These are phyloP conservation scores for Platichthys stellatus DNA, from an alignment of 2,113 vertebrate genomes.

Conservation along the genomic window DNA sequence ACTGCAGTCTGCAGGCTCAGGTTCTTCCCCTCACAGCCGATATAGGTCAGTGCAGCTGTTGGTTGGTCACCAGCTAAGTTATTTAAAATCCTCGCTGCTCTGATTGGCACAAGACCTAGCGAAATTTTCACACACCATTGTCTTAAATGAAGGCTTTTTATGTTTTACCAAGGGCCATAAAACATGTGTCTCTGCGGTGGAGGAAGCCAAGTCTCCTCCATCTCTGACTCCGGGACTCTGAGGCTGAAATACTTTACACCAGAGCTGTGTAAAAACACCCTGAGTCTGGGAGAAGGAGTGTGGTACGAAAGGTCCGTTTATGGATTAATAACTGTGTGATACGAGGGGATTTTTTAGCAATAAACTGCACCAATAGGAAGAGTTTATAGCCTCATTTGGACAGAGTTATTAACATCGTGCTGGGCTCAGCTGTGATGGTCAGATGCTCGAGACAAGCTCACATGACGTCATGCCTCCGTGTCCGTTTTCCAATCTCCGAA, in stretches of 20 bases:
- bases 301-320: not conserved
- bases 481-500: no score
- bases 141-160: slow-evolving; percentile 50
- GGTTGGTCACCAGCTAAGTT: slow-evolving; percentile 18
- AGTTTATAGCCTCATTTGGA: slow-evolving; percentile 39
- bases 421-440: slow-evolving; percentile 33
- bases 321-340: slow-evolving; percentile 14
- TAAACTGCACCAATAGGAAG: slow-evolving; percentile 11
- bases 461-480: not conserved
- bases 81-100: slow-evolving; percentile 39
- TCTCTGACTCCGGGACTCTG: slow-evolving; percentile 14
- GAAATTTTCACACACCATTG: slow-evolving; percentile 62
- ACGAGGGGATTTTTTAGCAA: not conserved
- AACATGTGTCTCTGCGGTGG: slow-evolving; percentile 57
- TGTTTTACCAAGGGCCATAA: slow-evolving; percentile 46
- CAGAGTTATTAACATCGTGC: slow-evolving; percentile 1
- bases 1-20: not conserved
- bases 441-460: not conserved
- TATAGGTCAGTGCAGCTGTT: slow-evolving; percentile 37
- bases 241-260: slow-evolving; percentile 30
- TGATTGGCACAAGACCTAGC: slow-evolving; percentile 6
- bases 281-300: not conserved
- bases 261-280: slow-evolving; percentile 29
- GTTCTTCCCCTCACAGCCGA: slow-evolving; percentile 38
- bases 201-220: slow-evolving; percentile 33